Evolutionary conservation across 2,888 invertebrate genomes (phyloP).

Genomic region (Ophion obscuratus): DNA sequence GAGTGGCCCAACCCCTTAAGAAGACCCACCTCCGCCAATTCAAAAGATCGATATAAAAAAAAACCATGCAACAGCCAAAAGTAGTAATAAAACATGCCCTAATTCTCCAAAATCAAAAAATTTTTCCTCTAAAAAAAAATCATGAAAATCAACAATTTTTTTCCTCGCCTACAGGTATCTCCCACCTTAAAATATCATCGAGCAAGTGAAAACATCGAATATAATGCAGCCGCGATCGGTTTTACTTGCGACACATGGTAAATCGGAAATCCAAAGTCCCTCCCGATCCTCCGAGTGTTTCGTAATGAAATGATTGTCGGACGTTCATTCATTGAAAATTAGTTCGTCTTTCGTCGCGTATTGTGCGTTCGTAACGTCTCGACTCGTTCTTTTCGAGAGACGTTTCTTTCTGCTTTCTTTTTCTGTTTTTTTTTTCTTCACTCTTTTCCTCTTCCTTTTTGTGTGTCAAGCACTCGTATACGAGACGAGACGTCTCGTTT

Average conservation of each 20-base stretch:
- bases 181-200: background rate
- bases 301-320: slow-evolving; percentile 1
- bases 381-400: background rate
- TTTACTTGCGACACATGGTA: background rate
- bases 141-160: too few species aligned
- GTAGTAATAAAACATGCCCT: too few species aligned
- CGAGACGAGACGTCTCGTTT: background rate
- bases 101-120: too few species aligned
- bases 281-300: background rate
- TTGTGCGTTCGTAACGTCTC: background rate
- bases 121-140: too few species aligned
- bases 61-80: too few species aligned
- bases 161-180: too few species aligned
- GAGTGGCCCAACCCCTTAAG: too few species aligned
- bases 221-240: background rate
- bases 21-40: too few species aligned
- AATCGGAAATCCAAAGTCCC: too few species aligned
- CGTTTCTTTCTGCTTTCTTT: background rate
- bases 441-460: slow-evolving; percentile 46
- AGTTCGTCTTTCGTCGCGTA: slow-evolving; percentile 10
- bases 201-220: background rate
- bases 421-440: slow-evolving; percentile 13
- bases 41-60: too few species aligned
- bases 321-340: slow-evolving; percentile 1
- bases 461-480: slow-evolving; percentile 59